Percentiles rank a stretch among this genome's conserved stretches.
phyloP scores from a whole-genome alignment of 2,113 vertebrate genomes.

The Rhegmatorhina hoffmannsi region DNA sequence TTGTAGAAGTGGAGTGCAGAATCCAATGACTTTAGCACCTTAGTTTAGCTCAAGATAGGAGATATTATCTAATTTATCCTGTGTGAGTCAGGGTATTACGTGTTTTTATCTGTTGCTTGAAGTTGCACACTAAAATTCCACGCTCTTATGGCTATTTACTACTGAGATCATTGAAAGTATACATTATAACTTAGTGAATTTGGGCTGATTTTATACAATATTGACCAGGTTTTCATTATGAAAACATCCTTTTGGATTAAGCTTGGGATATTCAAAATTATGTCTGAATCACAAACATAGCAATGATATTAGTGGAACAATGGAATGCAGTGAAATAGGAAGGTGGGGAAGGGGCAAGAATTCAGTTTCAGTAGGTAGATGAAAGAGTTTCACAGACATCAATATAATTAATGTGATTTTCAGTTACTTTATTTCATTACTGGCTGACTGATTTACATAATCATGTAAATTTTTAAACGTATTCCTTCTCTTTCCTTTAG shows the following conservation, averaged over 20 bases:
- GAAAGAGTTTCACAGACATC: background rate
- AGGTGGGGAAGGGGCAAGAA: background rate
- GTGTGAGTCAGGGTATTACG: background rate
- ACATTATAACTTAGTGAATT: background rate
- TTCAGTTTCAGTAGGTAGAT: background rate
- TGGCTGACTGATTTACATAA: background rate
- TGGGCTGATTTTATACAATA: background rate
- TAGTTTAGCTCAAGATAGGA: slow-evolving; percentile 3
- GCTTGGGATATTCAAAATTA: background rate
- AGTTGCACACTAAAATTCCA: background rate
- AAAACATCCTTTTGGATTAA: background rate
- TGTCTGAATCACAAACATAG: background rate
- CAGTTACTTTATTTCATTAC: background rate
- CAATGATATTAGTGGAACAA: background rate
- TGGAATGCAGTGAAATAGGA: background rate
- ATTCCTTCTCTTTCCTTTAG: background rate
- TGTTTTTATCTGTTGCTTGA: background rate
- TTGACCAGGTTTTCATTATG: background rate
- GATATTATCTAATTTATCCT: slow-evolving; percentile 10
- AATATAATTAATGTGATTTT: background rate
- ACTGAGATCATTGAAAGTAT: background rate
- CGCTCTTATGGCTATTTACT: background rate
- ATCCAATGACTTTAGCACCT: background rate
- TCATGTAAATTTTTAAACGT: background rate
- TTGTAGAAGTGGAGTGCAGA: background rate